Percentiles rank a stretch among this genome's conserved stretches.
phyloP scores from a whole-genome alignment of 2,797 vertebrate species.

The Argya squamiceps region DNA sequence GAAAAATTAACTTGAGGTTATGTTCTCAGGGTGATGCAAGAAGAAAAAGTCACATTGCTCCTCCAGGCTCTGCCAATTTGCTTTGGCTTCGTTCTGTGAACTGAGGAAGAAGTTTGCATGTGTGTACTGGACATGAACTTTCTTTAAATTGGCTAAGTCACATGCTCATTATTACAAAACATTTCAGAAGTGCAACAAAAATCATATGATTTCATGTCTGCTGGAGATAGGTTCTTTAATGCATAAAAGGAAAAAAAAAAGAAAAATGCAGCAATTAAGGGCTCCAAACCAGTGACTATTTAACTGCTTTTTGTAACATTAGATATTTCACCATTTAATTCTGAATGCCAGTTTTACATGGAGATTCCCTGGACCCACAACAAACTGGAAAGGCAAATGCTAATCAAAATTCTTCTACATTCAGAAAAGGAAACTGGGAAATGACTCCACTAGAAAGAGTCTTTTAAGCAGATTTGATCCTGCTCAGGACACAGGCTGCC shows the following conservation, averaged over 20 bases:
- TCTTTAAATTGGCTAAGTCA: constrained; percentile 66
- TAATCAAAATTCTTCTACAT: constrained; percentile 36
- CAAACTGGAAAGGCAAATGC: constrained; percentile 15
- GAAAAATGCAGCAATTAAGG: neutral
- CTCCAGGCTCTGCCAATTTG: constrained; percentile 51
- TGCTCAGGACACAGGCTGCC: constrained; percentile 14
- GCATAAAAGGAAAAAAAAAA: neutral
- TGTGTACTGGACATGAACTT: constrained; percentile 67
- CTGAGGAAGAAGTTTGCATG: constrained; percentile 43
- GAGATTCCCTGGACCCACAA: constrained; percentile 19
- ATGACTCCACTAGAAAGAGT: constrained; percentile 31
- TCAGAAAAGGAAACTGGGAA: constrained; percentile 49
- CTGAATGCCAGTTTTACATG: neutral
- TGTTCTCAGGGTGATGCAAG: constrained; percentile 60
- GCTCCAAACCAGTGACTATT: neutral
- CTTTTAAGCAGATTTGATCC: constrained; percentile 22
- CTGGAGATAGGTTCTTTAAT: constrained; percentile 55
- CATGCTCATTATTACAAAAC: constrained; percentile 64
- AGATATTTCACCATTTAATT: neutral
- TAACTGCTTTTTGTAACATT: neutral
- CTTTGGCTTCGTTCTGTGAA: constrained; percentile 41
- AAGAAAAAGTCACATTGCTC: constrained; percentile 58
- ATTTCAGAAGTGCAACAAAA: constrained; percentile 40
- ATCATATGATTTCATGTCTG: constrained; percentile 68
- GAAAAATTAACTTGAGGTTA: constrained; percentile 65